Conservation (phyloP, 2,113 vertebrate species). For the Aspiorhynchus laticeps region DNA sequence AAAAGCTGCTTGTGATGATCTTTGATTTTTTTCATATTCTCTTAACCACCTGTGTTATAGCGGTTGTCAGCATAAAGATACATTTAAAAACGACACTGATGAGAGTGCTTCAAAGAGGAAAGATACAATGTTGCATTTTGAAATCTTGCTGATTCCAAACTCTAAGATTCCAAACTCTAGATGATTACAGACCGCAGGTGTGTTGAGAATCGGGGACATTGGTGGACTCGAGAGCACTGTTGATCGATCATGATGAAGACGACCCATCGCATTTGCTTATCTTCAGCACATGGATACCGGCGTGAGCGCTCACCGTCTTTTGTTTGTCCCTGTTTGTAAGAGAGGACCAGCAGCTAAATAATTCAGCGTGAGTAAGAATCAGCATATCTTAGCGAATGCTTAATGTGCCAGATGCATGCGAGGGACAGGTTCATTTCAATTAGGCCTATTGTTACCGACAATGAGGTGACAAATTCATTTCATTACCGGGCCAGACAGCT, state of each 20-base stretch:
- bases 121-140: neutral
- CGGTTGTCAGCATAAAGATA: neutral
- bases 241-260: slow-evolving; percentile 36
- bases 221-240: neutral
- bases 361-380: slow-evolving; percentile 85
- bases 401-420: slow-evolving; percentile 87
- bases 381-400: slow-evolving; percentile 87
- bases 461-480: slow-evolving; percentile 84
- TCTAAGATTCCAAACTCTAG: neutral
- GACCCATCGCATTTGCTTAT: slow-evolving; percentile 33
- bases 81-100: too few species aligned
- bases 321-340: slow-evolving; percentile 64
- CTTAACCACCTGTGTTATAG: too few species aligned
- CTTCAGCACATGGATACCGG: slow-evolving; percentile 31
- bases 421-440: slow-evolving; percentile 86
- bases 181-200: neutral
- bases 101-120: neutral
- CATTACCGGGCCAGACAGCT: slow-evolving; percentile 73
- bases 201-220: neutral
- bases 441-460: slow-evolving; percentile 89
- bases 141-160: too few species aligned
- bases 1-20: too few species aligned
- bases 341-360: slow-evolving; percentile 80
- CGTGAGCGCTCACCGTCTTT: slow-evolving; percentile 38
- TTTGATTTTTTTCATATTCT: too few species aligned